Base-by-base conservation (phyloP, 2,113 vertebrate genomes). In the Eupsittula cactorum region DNA sequence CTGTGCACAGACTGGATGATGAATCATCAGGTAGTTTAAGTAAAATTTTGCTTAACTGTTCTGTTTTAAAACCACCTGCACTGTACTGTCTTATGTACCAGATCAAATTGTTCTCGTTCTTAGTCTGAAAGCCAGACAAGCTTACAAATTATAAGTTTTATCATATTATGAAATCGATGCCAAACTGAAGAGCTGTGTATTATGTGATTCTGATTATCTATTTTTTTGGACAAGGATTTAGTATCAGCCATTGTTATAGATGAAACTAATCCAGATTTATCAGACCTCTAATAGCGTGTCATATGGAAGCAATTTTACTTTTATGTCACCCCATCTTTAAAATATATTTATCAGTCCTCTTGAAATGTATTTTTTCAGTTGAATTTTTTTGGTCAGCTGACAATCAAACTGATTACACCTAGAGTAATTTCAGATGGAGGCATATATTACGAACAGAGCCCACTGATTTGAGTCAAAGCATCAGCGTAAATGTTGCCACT, bases 31-130 rank as follows among this genome's bases (percentile, higher is more conserved):
- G 96, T 92, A 97, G 92, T 96, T 97, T 97, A 98, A 98, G 95
- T 85, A 97, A 98, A 97, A 97, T 94, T 96, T 95, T 97, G 84
- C 88, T 92, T 97, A 98, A 98, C 95, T 92, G 96, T 96, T 98
- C 98, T 98, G 97, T 97, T 98, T 98, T 97, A 92, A 97, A 98
- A 86, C 95, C 96, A 98, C 92, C 95, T 97, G 96, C 93, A 97
- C 71, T 0, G 0, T 94, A 96, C 82, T 96, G 97, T 96, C 95
- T 97, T 95, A 93, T 94, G 75, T 95, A 97, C 92, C 94, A 95
- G 95, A 98, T 95, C 92, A 94, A 97, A 98, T 94, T 97, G 97
- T 98, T 97, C 96, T 93, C 52, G 37, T 84, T 55, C 76, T 92
- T 96, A 95, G 86, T 46, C 25, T 84, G 92, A 92, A 97, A 95